Evolutionary conservation across 1,140 invertebrate species (phyloP).

Genomic region (Zaprionus kolodkinae): DNA sequence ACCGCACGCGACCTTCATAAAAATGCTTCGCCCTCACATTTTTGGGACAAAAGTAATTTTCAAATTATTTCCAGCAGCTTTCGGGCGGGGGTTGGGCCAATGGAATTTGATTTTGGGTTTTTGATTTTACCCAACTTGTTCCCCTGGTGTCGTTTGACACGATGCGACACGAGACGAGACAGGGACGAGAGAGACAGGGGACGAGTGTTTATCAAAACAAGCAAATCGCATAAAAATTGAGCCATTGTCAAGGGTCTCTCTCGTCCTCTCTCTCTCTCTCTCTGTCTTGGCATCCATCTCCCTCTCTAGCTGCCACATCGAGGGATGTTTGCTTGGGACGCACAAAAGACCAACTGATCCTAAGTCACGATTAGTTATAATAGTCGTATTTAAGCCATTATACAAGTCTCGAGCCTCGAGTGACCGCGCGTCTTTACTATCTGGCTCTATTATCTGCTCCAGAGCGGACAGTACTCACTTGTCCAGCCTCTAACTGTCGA

Average conservation of each 20-base stretch:
- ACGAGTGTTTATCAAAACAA: constrained; percentile 77
- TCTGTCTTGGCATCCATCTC: neutral
- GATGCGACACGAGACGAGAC: constrained; percentile 17
- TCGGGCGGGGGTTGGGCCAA: constrained; percentile 43
- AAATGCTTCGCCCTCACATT: constrained; percentile 53
- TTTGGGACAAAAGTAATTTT: constrained; percentile 60
- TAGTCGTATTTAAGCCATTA: constrained; percentile 74
- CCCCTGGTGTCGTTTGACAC: constrained; percentile 66
- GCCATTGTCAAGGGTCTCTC: constrained; percentile 68
- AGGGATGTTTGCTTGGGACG: constrained; percentile 29
- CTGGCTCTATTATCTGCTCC: neutral
- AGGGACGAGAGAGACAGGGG: neutral
- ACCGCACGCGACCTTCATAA: constrained; percentile 83
- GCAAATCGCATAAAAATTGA: constrained; percentile 80
- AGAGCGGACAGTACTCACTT: neutral
- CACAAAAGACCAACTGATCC: constrained; percentile 42
- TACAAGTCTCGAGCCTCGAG: constrained; percentile 36
- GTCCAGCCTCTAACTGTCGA: neutral
- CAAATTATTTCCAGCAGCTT: constrained; percentile 76
- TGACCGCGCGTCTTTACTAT: constrained; percentile 7
- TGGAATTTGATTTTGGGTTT: constrained; percentile 46
- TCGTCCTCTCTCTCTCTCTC: neutral
- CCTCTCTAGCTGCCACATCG: too few relatives aligned
- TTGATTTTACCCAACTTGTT: constrained; percentile 32
- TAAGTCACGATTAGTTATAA: constrained; percentile 63